Evolutionary conservation across 2,797 vertebrate genomes (phyloP), one percentile per base, ranked within the genome.

Genomic region (Cygnus olor): DNA sequence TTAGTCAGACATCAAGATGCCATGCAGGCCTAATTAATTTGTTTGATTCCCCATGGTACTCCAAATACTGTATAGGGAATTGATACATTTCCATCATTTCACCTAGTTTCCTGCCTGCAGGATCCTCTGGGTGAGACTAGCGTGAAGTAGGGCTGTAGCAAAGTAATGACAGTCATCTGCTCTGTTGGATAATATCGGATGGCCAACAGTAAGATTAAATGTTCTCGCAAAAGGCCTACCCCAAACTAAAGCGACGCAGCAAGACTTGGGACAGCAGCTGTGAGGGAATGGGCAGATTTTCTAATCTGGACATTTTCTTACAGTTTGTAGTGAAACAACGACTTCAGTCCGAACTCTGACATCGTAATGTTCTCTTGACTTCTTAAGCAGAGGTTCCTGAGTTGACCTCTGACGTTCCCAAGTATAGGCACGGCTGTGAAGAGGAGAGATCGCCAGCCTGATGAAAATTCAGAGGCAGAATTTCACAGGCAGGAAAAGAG

Each of bases 21-120:
- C 68, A 56, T 68, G 11, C 63, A 79, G 64, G 49, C 36, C 53
- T 88, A 56, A 83, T 95, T 40, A 61, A 86, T 88, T 78, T n/a
- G 20, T 36, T 24, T 56, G 56, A 80, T 94, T 94, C 88, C 10
- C 2, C 36, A 36, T 36, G n/a, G 91, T 68, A 27, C 24, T 94
- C 45, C 45, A 58, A 44, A 61, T 49, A 22, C 40, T 70, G 4
- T 73, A 51, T 32, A 42, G 20, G 38, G 19, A 65, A 73, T 4
- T 64, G 21, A 47, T 88, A 15, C 5, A 11, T 87, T 92, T 79
- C 36, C 56, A 5, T 85, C 25, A 9, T 11, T 53, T 81, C 49
- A 30, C 25, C 25, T 58, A 0, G 57, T 51, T 91, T 65, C 16
- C 17, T 25, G 77, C 14, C 27, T 1, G 0, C 40, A 15, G 14